Conservation (phyloP, 1,140 invertebrate species). For the Matsumurasca onukii region DNA sequence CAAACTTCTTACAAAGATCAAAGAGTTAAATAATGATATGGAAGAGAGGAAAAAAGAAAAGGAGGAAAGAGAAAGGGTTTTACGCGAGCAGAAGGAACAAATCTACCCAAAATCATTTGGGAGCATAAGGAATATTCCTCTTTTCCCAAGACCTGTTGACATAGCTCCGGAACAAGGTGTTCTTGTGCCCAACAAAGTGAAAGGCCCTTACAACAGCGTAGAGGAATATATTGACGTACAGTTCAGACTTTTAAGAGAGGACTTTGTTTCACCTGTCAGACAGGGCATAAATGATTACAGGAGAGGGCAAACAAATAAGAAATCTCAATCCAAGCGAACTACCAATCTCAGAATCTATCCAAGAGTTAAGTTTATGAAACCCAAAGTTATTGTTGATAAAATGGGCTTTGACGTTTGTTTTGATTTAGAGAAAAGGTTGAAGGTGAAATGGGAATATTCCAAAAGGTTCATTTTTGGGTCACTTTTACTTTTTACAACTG, state of each 20-base stretch:
- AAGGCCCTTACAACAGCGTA: slow-evolving; percentile 8
- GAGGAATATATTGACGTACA: slow-evolving; percentile 24
- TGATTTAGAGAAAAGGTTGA: slow-evolving; percentile 6
- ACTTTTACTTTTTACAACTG: slow-evolving; percentile 66
- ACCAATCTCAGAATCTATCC: slow-evolving; percentile 19
- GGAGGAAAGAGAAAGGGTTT: neutral
- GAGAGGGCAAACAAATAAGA: neutral
- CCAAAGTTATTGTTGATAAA: neutral
- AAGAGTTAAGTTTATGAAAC: slow-evolving; percentile 19
- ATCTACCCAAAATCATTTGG: slow-evolving; percentile 4
- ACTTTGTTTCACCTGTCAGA: slow-evolving; percentile 18
- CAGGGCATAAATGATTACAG: slow-evolving; percentile 17
- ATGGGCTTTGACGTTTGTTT: slow-evolving; percentile 14
- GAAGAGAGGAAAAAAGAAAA: slow-evolving; percentile 21
- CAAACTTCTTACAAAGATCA: neutral
- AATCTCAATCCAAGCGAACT: neutral
- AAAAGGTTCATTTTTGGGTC: slow-evolving; percentile 70
- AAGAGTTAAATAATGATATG: slow-evolving; percentile 13
- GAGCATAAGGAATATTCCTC: neutral
- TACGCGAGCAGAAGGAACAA: neutral
- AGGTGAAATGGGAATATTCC: slow-evolving; percentile 46
- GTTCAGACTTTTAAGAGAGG: slow-evolving; percentile 16
- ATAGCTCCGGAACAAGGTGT: neutral
- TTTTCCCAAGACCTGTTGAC: neutral
- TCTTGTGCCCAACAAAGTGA: slow-evolving; percentile 1